Evolutionary conservation across 2,888 invertebrate genomes (phyloP).

Genomic region (Lomographa bimaculata): DNA sequence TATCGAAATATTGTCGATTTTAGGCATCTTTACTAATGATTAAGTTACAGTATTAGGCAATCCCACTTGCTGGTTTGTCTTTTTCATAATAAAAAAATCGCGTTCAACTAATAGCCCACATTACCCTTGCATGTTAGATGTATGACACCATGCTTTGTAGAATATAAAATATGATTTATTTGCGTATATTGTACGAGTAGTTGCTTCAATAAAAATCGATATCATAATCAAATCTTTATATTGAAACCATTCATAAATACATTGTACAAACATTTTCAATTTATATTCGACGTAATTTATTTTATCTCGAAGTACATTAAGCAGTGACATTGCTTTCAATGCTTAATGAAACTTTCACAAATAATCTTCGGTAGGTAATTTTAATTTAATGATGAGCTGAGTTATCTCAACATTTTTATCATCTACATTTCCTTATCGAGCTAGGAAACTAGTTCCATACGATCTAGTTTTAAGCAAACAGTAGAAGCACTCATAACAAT

Average conservation of each 20-base stretch:
- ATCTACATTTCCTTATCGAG: slow-evolving; percentile 41
- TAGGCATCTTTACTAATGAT: no score
- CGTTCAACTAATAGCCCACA: no score
- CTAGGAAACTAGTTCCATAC: slow-evolving; percentile 30
- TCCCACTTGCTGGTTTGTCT: no score
- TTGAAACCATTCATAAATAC: slow-evolving; percentile 29
- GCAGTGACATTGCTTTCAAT: no score
- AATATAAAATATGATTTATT: neutral
- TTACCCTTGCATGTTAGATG: slow-evolving; percentile 15
- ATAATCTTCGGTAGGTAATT: no score
- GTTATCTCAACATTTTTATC: slow-evolving; percentile 13
- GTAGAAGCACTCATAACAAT: neutral
- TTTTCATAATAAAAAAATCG: no score
- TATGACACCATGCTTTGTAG: slow-evolving; percentile 5
- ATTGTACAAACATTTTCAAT: slow-evolving; percentile 26
- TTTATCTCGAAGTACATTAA: neutral
- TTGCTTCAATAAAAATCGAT: slow-evolving; percentile 13
- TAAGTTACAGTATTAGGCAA: no score
- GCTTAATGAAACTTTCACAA: no score
- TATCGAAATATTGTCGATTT: no score
- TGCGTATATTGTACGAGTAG: slow-evolving; percentile 1
- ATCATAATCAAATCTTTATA: slow-evolving; percentile 32
- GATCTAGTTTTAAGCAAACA: no score
- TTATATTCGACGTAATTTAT: slow-evolving; percentile 33
- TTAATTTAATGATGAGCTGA: no score